Base-by-base conservation (phyloP, 2,797 vertebrate species). In the Columba guinea region DNA sequence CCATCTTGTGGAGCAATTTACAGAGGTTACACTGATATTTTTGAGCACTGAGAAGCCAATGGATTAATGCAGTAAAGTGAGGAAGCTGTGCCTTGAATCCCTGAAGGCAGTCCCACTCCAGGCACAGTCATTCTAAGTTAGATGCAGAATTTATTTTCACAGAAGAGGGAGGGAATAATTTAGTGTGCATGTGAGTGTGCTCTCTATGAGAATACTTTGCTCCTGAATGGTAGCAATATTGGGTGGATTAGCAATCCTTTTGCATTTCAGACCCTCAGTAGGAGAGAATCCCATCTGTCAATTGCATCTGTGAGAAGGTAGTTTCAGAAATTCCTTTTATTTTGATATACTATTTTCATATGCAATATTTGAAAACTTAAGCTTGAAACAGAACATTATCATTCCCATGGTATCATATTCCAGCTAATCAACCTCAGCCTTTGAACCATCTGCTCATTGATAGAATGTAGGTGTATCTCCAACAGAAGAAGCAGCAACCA, bases 331-430 rank as follows among this genome's bases (percentile, higher is more conserved):
- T 49, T 64, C 15, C 5, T 59, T 84, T 89, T 63, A 18, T 35
- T 79, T 83, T 71, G 30, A 30, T 27, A 12, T 62, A 58, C 24
- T 37, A 3, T 86, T 88, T 65, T 93, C 75, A 58, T 3, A 2
- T n/a, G 22, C n/a, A 60, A 7, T 59, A 39, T 75, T 78, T 60
- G 39, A n/a, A 84, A 76, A 53, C 39, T 68, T 39, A 35, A 89
- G 51, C 39, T 78, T 87, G 69, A 67, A 92, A 78, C 27, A 69
- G n/a, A 59, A 34, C 52, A 48, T 10, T 69, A 39, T 34, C 7
- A 39, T 74, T 21, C 0, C 0, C 7, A 13, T 48, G 12, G 21
- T 80, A 35, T 63, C n/a, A 6, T 52, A 64, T 62, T 74, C 21
- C 10, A 17, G 56, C 7, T 69, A 62, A 51, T 35, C 15, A 86